Conservation (phyloP, 1,140 invertebrate species). For the Polyergus mexicanus region DNA sequence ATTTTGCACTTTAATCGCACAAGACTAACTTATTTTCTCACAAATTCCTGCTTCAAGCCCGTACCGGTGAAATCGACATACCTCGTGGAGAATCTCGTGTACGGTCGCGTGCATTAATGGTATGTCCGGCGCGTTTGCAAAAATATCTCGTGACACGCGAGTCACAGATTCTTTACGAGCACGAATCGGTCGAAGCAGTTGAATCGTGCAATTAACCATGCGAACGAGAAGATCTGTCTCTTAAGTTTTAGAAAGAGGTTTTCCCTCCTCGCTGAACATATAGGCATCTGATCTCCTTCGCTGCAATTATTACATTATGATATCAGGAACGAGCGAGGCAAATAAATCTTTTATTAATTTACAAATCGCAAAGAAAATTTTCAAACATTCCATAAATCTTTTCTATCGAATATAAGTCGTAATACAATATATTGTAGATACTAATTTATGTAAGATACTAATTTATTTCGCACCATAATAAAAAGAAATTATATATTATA, state of each 20-base stretch:
- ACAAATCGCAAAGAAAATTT: too few relatives aligned
- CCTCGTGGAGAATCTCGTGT: not conserved
- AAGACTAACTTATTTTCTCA: not conserved
- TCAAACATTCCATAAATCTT: too few relatives aligned
- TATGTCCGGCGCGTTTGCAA: not conserved
- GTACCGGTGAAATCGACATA: not conserved
- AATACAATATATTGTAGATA: too few relatives aligned
- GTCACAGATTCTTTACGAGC: not conserved
- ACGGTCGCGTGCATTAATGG: not conserved
- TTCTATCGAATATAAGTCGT: too few relatives aligned
- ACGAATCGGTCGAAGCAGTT: not conserved
- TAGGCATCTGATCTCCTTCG: not conserved
- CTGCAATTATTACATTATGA: conserved; percentile 9
- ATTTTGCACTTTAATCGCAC: not conserved
- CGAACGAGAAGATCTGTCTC: not conserved
- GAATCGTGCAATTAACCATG: not conserved
- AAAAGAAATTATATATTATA: too few relatives aligned
- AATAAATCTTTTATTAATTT: too few relatives aligned
- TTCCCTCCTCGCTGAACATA: not conserved
- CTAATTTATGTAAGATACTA: too few relatives aligned
- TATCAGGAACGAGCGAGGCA: not conserved
- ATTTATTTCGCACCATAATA: too few relatives aligned
- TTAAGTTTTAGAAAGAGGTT: not conserved
- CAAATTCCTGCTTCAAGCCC: not conserved
- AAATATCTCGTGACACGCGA: not conserved